Evolutionary conservation across 53 echinoderm and acorn worm species (phyloP), one percentile per base, ranked within the genome.

Genomic region (Echinarachnius parma): DNA sequence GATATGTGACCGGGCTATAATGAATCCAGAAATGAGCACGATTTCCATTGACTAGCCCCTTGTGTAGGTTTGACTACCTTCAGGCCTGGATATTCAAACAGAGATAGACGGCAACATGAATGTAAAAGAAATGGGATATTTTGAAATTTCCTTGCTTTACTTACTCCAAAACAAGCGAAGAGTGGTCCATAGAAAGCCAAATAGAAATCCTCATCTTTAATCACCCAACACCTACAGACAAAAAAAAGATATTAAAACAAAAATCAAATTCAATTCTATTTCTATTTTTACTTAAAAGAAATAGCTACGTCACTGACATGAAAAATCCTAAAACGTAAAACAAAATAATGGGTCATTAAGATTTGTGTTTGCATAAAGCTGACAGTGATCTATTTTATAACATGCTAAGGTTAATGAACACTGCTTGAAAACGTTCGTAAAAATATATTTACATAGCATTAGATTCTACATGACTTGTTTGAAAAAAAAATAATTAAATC

Each of bases 181-280:
- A 72, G 57, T 19, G 74, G 74, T 39, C 74, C 74, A 28, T 72
- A 72, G 55, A 72, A 72, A 7, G 74, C 34, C 0, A 36, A 20
- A 26, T 56, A 72, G 2, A 72, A 14, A 34, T 56, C 29, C n/a
- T 72, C 35, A 11, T 72, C 74, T 10, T 72, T 53, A 14, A 57
- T 72, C 34, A 72, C 74, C 74, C 74, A 72, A 18, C 74, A 72
- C 20, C 74, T 72, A 15, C 18, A 2, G 35, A 42, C 27, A 16
- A 31, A 61, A 61, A n/a, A 25, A 46, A 37, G 15, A 28, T 26
- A 26, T 9, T 13, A 64, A 14, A n/a, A 7, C 7, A 39, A 39
- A 39, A 39, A 13, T 39, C n/a, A n/a, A n/a, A n/a, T n/a, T n/a
- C n/a, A n/a, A n/a, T n/a, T n/a, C n/a, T n/a, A n/a, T n/a, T n/a